These are phyloP conservation scores for Drosophila baimaii DNA, from an alignment of 1,140 invertebrate species.

Conservation along the genomic window DNA sequence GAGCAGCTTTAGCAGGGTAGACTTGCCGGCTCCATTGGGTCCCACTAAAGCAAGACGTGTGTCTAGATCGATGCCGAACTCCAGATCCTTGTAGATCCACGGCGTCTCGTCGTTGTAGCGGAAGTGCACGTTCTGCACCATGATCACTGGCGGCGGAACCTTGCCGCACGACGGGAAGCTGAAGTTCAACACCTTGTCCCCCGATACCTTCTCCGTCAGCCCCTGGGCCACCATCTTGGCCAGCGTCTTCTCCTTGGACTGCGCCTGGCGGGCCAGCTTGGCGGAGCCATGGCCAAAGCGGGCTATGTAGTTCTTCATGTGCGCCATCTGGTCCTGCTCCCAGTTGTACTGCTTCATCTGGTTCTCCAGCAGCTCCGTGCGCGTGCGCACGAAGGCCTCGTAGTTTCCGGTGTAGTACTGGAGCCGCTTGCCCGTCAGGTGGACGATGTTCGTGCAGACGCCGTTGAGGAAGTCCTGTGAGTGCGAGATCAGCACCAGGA, in stretches of 20 bases:
- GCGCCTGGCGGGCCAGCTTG: conserved; percentile 98
- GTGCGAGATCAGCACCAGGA: conserved; percentile 99
- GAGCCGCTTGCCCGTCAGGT: conserved; percentile 96
- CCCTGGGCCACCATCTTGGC: conserved; percentile 99
- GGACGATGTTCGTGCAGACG: conserved; percentile 99
- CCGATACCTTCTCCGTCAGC: conserved; percentile 96
- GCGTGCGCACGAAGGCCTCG: conserved; percentile 96
- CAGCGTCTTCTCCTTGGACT: conserved; percentile 99
- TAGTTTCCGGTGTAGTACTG: conserved; percentile 99
- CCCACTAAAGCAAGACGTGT: conserved; percentile 98
- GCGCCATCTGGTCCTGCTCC: conserved; percentile 99
- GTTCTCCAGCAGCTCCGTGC: conserved; percentile 98
- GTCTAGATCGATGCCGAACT: conserved; percentile 99
- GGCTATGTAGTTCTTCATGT: conserved; percentile 99
- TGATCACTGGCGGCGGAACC: conserved; percentile 99
- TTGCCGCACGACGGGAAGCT: conserved; percentile 98
- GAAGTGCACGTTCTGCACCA: conserved; percentile 99
- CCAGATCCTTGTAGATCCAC: conserved; percentile 98
- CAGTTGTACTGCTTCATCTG: conserved; percentile 99
- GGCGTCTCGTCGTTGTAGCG: conserved; percentile 94
- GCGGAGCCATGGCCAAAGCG: conserved; percentile 99
- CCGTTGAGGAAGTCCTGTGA: conserved; percentile 99
- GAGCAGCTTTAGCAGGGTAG: conserved; percentile 97
- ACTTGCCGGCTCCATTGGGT: conserved; percentile 99
- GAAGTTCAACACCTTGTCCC: conserved; percentile 96